These are phyloP conservation scores for Drosophila cognata DNA, from an alignment of 2,888 invertebrate genomes.

Conservation along the genomic window DNA sequence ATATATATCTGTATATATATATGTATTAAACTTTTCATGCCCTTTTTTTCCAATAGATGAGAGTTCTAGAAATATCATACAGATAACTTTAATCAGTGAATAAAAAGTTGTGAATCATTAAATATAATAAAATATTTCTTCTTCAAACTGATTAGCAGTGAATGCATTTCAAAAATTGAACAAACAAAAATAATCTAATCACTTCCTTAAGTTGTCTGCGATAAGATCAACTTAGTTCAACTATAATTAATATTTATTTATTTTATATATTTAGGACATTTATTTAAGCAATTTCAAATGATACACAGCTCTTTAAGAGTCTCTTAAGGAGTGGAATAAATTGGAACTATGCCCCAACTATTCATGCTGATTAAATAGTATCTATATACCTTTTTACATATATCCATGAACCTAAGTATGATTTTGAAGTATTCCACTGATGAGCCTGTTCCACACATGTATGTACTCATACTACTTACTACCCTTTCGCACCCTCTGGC, in stretches of 20 bases:
- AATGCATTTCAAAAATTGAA: background rate
- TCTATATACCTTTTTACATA: background rate
- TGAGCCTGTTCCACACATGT: background rate
- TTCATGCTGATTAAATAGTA: background rate
- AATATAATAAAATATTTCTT: constrained; percentile 1
- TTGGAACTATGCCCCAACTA: background rate
- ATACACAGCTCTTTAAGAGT: background rate
- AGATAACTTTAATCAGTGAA: background rate
- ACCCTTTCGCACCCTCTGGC: constrained; percentile 39
- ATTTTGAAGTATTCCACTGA: constrained; percentile 3
- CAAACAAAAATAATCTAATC: constrained; percentile 9
- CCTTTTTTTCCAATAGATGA: background rate
- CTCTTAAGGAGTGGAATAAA: background rate
- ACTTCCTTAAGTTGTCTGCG: background rate
- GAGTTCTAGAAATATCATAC: background rate
- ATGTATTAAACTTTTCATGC: background rate
- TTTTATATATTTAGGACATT: background rate
- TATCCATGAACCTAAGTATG: background rate
- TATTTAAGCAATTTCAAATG: background rate
- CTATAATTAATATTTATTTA: background rate
- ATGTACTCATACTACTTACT: constrained; percentile 3
- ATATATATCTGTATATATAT: background rate
- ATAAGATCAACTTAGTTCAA: background rate
- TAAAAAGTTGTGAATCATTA: constrained; percentile 6
- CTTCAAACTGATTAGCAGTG: constrained; percentile 1